Conservation (phyloP, 2,888 invertebrate species). For the Cynaeus angustus region DNA sequence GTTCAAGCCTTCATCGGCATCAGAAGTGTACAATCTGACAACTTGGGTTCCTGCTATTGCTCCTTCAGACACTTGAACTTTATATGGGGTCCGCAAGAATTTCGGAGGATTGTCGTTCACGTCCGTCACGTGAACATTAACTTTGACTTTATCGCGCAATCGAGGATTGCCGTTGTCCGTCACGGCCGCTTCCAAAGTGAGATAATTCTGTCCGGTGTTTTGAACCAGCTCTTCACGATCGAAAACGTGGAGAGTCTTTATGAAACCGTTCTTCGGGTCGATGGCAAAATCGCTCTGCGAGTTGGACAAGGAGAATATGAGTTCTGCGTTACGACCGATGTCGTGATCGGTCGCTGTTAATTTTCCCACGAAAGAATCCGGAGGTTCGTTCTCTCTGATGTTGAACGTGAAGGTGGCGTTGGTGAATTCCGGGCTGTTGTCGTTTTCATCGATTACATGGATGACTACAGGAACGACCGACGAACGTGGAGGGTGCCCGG, state of each 20-base stretch:
- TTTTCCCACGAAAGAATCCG: constrained; percentile 94
- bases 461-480: constrained; percentile 94
- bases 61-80: constrained; percentile 93
- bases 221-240: constrained; percentile 92
- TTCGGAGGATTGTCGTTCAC: constrained; percentile 93
- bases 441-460: constrained; percentile 96
- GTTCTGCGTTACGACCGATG: constrained; percentile 92
- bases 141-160: constrained; percentile 88
- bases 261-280: constrained; percentile 92
- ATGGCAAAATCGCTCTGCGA: constrained; percentile 89
- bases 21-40: constrained; percentile 88
- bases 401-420: constrained; percentile 93
- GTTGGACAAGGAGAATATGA: constrained; percentile 85
- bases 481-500: constrained; percentile 84
- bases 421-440: constrained; percentile 94
- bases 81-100: constrained; percentile 88
- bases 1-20: constrained; percentile 91
- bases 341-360: constrained; percentile 92
- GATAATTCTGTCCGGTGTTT: constrained; percentile 83
- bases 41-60: constrained; percentile 87
- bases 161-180: constrained; percentile 87
- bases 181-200: constrained; percentile 90
- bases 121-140: constrained; percentile 90
- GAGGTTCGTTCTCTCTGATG: constrained; percentile 90
- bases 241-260: constrained; percentile 88